Base-by-base conservation (phyloP, 2,888 invertebrate genomes). In the Boloria euphrosyne region DNA sequence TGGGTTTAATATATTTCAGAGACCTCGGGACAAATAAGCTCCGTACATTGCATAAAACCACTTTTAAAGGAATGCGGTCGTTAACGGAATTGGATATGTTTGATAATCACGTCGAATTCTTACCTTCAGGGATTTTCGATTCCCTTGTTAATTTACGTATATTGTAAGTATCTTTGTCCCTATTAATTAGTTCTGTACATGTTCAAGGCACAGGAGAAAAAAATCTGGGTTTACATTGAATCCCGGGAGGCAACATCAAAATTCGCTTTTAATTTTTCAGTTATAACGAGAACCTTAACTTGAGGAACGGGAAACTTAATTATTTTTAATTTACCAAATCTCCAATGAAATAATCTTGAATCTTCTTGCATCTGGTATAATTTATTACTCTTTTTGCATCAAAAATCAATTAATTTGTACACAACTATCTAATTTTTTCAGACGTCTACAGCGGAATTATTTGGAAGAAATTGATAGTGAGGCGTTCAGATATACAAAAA, bases 21-120 rank as follows among this genome's bases (percentile, higher is more conserved):
- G 96, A 96, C 77, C 85, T 96, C 68, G 96, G 95, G 17, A 94
- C 95, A 4, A 96, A 96, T 80, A 93, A 93, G 72, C 81, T 96
- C 63, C 92, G 94, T 14, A 95, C 95, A 0, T 81, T 96, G 58
- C 94, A 96, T 81, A 95, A 95, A 78, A 94, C 94, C 69, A 93
- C 95, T 0, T 96, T 96, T 78, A 93, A 93, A 73, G 94, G 94
- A 10, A 90, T 96, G 86, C 89, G 92, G 4, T 93, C 94, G 27
- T 85, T 96, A 4, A 91, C 90, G 58, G 94, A 95, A 76, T 80
- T 95, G 60, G 95, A 96, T 80, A 91, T 97, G 77, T 96, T 96
- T 72, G 95, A 95, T 77, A 97, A 97, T 82, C 93, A 93, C 65
- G 92, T 97, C 22, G 94, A 95, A 74, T 94, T 93, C 77, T 81